phyloP scores from a whole-genome alignment of 2,888 invertebrate species.

The Thumatha senex region DNA sequence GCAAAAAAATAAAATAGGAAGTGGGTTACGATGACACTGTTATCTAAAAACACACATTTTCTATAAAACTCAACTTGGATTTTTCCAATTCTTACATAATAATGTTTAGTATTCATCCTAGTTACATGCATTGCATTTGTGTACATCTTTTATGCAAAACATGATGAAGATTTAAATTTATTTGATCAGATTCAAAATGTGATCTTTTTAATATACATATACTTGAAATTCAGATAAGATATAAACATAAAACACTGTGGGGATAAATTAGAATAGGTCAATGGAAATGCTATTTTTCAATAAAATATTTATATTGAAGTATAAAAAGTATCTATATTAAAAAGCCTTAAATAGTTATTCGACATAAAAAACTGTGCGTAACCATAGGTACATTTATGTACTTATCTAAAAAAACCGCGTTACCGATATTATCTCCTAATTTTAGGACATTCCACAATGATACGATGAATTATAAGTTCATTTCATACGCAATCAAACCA shows the following conservation, averaged over 20 bases:
- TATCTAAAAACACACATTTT: constrained; percentile 6
- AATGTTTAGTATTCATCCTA: constrained; percentile 7
- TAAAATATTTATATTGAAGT: background rate
- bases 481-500: constrained; percentile 7
- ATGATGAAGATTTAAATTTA: constrained; percentile 16
- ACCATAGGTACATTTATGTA: too few relatives aligned
- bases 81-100: constrained; percentile 6
- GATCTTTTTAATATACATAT: too few relatives aligned
- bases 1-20: background rate
- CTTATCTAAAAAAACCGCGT: too few relatives aligned
- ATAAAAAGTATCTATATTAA: too few relatives aligned
- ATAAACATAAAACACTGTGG: too few relatives aligned
- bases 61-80: background rate
- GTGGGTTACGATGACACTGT: background rate
- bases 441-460: constrained; percentile 12
- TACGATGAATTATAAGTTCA: constrained; percentile 3
- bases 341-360: too few relatives aligned
- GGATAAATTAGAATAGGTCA: too few relatives aligned
- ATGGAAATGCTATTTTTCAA: background rate
- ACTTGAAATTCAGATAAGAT: too few relatives aligned
- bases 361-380: too few relatives aligned
- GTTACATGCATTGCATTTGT: constrained; percentile 11
- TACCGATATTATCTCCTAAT: constrained; percentile 22
- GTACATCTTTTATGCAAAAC: constrained; percentile 16
- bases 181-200: background rate